Evolutionary conservation across 2,888 invertebrate genomes (phyloP), one percentile per base, ranked within the genome.

Genomic region (Mythimna vitellina): DNA sequence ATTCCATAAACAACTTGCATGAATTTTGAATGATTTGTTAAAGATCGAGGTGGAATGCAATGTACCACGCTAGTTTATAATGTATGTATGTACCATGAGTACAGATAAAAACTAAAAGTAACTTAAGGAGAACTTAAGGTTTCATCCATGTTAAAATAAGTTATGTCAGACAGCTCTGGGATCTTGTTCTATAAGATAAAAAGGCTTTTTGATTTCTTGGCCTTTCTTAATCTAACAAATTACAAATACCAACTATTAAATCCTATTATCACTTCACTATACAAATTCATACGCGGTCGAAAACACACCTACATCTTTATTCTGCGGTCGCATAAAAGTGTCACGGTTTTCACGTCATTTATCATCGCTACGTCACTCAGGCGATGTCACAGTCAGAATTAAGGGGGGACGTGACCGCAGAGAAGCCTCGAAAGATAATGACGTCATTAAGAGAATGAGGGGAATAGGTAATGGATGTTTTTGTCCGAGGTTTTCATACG

Each of bases 401-500:
- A 91, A 90, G 91, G 89, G 89, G 84, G 86, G 86, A 91, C 92
- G 92, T 93, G 93, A 91, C 93, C 92, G 89, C 88, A 86, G 86
- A 87, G 89, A 80, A 85, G 86, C 86, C 88, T 79, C 90, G 88
- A 89, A 87, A 93, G 93, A 94, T 94, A 94, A 94, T 94, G 94
- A 93, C 92, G 94, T 95, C 94, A 94, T 95, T 94, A 95, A 91
- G 91, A 89, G 89, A 90, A 89, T 87, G 87, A 85, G 88, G 86
- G 88, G 91, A 92, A 89, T 91, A 92, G 92, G 90, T 93, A 92
- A 93, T 93, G 92, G 91, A 87, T 88, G 89, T 92, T 93, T 93
- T 93, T 93, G 91, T 89, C 84, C 80, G 65, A 83, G 74, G 86
- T 90, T 90, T 93, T 91, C 90, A 91, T 90, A 86, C 89, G 85